Evolutionary conservation across 2,113 vertebrate genomes (phyloP), one percentile per base, ranked within the genome.

Genomic region (Typhlomys cinereus): DNA sequence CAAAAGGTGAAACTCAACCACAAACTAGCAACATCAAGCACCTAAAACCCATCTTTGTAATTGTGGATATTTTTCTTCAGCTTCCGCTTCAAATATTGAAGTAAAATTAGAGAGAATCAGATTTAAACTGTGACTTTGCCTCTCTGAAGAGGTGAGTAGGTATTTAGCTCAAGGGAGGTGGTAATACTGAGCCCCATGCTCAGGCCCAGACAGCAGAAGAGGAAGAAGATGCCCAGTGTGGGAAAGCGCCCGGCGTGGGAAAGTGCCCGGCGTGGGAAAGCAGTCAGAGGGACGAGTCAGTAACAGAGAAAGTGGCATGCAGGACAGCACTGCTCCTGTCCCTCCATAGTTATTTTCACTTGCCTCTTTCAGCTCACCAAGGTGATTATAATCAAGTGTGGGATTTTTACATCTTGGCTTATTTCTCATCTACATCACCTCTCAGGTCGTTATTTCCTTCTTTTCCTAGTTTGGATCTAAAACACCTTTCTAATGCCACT

Each of bases 401-500:
- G 44, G 25, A 11, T 61, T 74, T 80, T 85, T 92, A 66, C 66
- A 52, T 39, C 82, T n/a, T 88, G 90, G 62, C 52, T 93, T 90
- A 41, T 79, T 93, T 91, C 41, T 67, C 44, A 78, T 71, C 50
- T 90, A 71, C 20, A 74, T 57, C 66, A 79, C 74, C 59, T 69
- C 34, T 23, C 61, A 82, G 59, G 31, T 86, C 36, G 92, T 93
- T 44, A 89, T 92, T 94, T 92, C 80, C 66, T 84, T 73, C 36
- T 78, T 88, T 91, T 64, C 46, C 71, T 84, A 73, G 69, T 90
- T 88, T 71, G 34, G 80, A 83, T 93, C 79, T 83, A 67, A 93
- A 86, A 83, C 39, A 94, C 80, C 71, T 94, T 94, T 90, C 59
- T 85, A 96, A 94, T 84, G 79, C 10, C 80, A 87, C 75, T 84